Evolutionary conservation across 1,140 invertebrate species (phyloP).

Genomic region (Pseudomyrmex sp.): DNA sequence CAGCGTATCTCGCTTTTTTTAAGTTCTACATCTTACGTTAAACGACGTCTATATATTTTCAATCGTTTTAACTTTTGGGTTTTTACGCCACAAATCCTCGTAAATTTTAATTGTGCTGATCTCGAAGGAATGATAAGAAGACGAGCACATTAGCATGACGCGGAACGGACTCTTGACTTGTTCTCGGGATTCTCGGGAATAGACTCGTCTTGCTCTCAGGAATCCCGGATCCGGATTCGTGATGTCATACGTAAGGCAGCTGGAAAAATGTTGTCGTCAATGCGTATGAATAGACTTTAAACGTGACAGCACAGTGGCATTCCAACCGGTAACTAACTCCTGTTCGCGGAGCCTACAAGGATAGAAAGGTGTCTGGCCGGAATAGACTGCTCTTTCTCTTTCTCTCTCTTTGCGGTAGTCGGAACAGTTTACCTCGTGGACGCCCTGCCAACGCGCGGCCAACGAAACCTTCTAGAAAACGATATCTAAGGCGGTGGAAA

Average conservation of each 20-base stretch:
- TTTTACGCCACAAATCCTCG: too few species aligned
- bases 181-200: not conserved
- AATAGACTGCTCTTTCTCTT: conserved; percentile 40
- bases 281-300: conserved; percentile 36
- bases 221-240: conserved; percentile 46
- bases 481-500: conserved; percentile 39
- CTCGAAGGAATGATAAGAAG: too few species aligned
- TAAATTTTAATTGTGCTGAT: too few species aligned
- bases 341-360: conserved; percentile 63
- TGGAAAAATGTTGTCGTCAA: not conserved
- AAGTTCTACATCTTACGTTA: too few species aligned
- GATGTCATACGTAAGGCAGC: conserved; percentile 14
- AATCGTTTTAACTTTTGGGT: too few species aligned
- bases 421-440: conserved; percentile 53
- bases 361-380: conserved; percentile 75
- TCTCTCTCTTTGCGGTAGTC: conserved; percentile 1
- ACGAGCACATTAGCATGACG: too few species aligned
- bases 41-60: too few species aligned
- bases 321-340: conserved; percentile 75
- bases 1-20: too few species aligned
- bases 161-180: too few species aligned
- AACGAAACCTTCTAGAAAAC: conserved; percentile 37
- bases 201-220: not conserved
- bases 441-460: conserved; percentile 4
- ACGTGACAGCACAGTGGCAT: conserved; percentile 61